A percentile compares a stretch with the other conserved stretches of the same genome.
These are phyloP conservation scores for Picus viridis DNA, from an alignment of 2,797 vertebrate species.

Conservation along the genomic window DNA sequence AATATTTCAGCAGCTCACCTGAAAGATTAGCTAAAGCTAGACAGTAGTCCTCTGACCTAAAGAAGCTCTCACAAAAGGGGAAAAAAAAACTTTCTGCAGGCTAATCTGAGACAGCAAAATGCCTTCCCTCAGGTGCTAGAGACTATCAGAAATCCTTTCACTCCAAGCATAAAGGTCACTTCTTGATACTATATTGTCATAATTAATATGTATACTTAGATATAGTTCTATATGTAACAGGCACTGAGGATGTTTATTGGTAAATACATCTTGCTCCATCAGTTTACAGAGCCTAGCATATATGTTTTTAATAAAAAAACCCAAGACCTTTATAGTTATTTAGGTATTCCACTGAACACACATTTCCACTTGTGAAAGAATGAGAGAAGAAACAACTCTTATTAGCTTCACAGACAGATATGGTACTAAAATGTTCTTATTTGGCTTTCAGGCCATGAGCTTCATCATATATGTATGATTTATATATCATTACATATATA, in stretches of 20 bases:
- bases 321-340: background rate
- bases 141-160: background rate
- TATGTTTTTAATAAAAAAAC: background rate
- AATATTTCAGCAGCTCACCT: background rate
- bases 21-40: slow-evolving; percentile 13
- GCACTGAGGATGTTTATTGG: background rate
- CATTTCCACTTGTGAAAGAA: background rate
- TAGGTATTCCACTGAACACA: background rate
- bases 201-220: background rate
- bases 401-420: rapidly evolving
- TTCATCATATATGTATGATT: background rate
- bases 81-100: background rate
- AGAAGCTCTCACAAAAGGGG: background rate
- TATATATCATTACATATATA: no score
- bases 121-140: background rate
- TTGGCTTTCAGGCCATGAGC: background rate
- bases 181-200: background rate
- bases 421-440: background rate
- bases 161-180: background rate
- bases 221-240: background rate
- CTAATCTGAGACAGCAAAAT: slow-evolving; percentile 1
- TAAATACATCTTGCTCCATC: background rate
- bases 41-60: slow-evolving; percentile 9
- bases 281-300: background rate
- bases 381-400: background rate